Conservation (phyloP, 2,113 vertebrate species). For the Phoxinus phoxinus region DNA sequence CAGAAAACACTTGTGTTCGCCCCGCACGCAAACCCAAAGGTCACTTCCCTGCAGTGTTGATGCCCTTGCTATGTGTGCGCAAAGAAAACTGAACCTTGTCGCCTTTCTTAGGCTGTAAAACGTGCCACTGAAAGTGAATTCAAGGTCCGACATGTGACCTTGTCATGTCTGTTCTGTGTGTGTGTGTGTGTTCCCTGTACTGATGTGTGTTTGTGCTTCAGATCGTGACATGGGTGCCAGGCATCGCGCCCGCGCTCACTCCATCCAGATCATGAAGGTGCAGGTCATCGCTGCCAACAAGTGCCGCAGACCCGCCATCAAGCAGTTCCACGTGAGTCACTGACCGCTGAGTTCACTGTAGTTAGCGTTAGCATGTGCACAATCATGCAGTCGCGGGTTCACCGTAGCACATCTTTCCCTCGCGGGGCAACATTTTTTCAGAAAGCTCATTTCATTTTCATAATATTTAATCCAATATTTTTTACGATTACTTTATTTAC, state of each 20-base stretch:
- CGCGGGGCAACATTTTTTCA: too few relatives aligned
- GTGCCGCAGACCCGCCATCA: slow-evolving; percentile 93
- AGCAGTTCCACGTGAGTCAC: slow-evolving; percentile 95
- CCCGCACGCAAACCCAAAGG: slow-evolving; percentile 83
- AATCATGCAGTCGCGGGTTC: not conserved
- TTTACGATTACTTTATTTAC: too few relatives aligned
- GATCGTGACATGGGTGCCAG: slow-evolving; percentile 97
- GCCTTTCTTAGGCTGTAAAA: slow-evolving; percentile 79
- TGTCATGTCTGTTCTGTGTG: too few relatives aligned
- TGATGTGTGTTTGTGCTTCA: slow-evolving; percentile 57
- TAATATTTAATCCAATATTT: too few relatives aligned
- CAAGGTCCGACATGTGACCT: slow-evolving; percentile 73
- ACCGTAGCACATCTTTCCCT: too few relatives aligned
- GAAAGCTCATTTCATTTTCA: too few relatives aligned
- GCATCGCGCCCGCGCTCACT: slow-evolving; percentile 91
- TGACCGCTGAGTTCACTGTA: too few relatives aligned
- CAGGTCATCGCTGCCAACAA: slow-evolving; percentile 94
- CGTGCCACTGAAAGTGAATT: slow-evolving; percentile 84
- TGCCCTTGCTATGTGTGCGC: slow-evolving; percentile 82
- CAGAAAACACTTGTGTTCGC: not conserved
- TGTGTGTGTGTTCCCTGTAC: too few relatives aligned
- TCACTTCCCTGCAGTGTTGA: slow-evolving; percentile 66
- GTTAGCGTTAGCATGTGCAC: not conserved
- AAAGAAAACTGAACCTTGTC: slow-evolving; percentile 80
- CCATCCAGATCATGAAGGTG: slow-evolving; percentile 98